A percentile compares a stretch with the other conserved stretches of the same genome.
Evolutionary conservation across 2,888 invertebrate genomes (phyloP).

Genomic region (Drosophila prolongata): DNA sequence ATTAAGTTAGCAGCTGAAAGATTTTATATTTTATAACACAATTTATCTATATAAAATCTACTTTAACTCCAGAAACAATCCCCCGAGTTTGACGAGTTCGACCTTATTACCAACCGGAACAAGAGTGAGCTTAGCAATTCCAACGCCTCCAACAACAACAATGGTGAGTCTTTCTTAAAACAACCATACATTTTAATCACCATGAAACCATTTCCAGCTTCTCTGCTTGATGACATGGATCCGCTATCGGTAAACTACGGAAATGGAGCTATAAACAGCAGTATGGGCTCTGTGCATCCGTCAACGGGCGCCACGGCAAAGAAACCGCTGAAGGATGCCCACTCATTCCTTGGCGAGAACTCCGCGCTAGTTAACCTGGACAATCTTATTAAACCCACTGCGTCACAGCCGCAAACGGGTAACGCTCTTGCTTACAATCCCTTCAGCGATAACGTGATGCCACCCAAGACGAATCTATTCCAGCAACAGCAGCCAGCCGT

Average conservation of each 20-base stretch:
- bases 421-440: conserved; percentile 83
- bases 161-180: conserved; percentile 63
- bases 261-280: conserved; percentile 39
- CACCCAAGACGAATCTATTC: conserved; percentile 86
- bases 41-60: neutral
- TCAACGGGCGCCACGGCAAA: conserved; percentile 81
- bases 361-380: conserved; percentile 98
- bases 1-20: too few relatives aligned
- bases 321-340: conserved; percentile 91
- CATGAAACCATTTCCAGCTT: conserved; percentile 62
- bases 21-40: too few relatives aligned
- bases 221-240: conserved; percentile 84
- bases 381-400: conserved; percentile 91
- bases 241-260: conserved; percentile 80
- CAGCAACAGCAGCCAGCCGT: conserved; percentile 85
- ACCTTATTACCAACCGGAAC: conserved; percentile 92
- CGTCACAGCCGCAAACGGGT: conserved; percentile 79
- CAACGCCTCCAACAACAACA: conserved; percentile 83
- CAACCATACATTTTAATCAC: neutral
- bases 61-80: conserved; percentile 71
- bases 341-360: conserved; percentile 98
- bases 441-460: conserved; percentile 84
- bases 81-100: conserved; percentile 94
- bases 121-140: conserved; percentile 82
- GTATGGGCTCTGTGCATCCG: conserved; percentile 57